Percentiles rank a stretch among this genome's conserved stretches.
phyloP scores from a whole-genome alignment of 1,140 invertebrate species.

The Zaprionus capensis region DNA sequence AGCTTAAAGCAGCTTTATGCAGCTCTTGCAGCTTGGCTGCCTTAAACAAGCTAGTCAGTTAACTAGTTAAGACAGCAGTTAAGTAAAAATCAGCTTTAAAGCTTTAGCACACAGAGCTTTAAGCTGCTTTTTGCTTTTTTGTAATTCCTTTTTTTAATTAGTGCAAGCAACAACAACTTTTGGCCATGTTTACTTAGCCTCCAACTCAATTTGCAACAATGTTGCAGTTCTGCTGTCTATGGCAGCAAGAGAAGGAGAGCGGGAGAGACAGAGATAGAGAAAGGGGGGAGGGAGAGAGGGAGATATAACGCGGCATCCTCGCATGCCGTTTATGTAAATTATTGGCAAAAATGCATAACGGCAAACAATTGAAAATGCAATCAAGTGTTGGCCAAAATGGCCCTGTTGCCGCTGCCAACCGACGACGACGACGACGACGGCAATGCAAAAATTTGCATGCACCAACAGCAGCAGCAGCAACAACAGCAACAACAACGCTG shows the following conservation, averaged over 20 bases:
- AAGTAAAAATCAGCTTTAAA: background rate
- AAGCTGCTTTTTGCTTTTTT: background rate
- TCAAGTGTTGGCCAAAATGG: conserved; percentile 79
- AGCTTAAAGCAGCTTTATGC: background rate
- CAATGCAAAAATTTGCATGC: conserved; percentile 60
- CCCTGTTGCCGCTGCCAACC: conserved; percentile 57
- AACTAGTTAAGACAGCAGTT: background rate
- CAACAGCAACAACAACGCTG: conserved; percentile 56
- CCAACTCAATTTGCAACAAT: conserved; percentile 27
- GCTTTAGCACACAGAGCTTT: background rate
- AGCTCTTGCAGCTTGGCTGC: background rate
- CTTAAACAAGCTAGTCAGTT: too few species aligned
- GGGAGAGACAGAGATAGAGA: background rate
- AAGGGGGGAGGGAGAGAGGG: background rate
- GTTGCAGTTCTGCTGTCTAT: conserved; percentile 34
- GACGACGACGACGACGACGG: conserved; percentile 28
- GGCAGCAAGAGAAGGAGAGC: conserved; percentile 10
- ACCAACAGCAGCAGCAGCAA: conserved; percentile 45
- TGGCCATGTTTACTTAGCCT: conserved; percentile 6
- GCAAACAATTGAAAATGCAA: conserved; percentile 82
- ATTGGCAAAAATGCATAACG: conserved; percentile 81
- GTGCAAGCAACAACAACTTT: background rate
- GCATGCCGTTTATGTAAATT: conserved; percentile 73
- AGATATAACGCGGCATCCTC: background rate
- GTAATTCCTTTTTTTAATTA: too few species aligned